Evolutionary conservation across 2,797 vertebrate genomes (phyloP).

Genomic region (Tapirus indicus): DNA sequence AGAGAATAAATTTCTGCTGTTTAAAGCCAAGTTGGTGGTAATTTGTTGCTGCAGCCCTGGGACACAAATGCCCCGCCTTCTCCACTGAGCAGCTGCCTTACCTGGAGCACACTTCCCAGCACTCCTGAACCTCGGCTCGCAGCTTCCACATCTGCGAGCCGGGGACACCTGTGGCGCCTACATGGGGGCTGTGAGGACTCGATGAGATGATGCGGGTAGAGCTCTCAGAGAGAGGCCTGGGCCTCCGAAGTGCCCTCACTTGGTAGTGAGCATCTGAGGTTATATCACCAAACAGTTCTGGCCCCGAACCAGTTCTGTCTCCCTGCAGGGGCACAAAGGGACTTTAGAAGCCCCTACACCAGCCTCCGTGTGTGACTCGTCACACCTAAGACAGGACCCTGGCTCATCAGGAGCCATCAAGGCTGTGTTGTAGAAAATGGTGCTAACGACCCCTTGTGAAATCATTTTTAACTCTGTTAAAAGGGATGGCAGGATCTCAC

Average conservation of each 20-base stretch:
- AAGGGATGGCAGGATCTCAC: not conserved
- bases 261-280: not conserved
- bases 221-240: not conserved
- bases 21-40: not conserved
- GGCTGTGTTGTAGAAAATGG: not conserved
- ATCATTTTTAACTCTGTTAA: not conserved
- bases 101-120: not conserved
- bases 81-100: too few relatives aligned
- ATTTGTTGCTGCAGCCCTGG: not conserved
- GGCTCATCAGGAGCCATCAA: not conserved
- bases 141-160: not conserved
- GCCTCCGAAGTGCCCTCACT: not conserved
- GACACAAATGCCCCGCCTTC: not conserved
- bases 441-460: not conserved
- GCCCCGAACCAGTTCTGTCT: not conserved
- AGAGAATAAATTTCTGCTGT: not conserved
- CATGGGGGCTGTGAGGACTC: accelerated
- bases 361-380: not conserved
- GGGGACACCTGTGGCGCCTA: not conserved
- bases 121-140: not conserved
- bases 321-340: not conserved
- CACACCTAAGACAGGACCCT: not conserved
- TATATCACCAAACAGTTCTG: too few relatives aligned
- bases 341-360: not conserved
- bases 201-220: too few relatives aligned